Conservation (phyloP, 2,797 vertebrate species). For the Pygocentrus nattereri region DNA sequence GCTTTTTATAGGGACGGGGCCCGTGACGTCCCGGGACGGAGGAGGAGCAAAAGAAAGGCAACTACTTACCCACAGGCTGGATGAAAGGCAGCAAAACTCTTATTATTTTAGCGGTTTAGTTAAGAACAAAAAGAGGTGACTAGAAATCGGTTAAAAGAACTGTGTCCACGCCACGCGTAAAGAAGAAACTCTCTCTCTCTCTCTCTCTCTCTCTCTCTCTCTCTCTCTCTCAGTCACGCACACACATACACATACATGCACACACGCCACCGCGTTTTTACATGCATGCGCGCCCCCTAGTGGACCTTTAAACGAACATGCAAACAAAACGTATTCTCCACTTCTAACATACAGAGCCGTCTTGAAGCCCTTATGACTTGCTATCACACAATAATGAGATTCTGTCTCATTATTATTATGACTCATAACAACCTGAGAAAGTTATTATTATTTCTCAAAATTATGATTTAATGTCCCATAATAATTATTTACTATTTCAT, state of each 20-base stretch:
- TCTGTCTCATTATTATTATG: no score
- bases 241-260: not conserved
- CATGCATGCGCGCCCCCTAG: conserved; percentile 29
- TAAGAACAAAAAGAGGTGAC: not conserved
- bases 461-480: no score
- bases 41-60: not conserved
- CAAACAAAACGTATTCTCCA: no score
- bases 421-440: no score
- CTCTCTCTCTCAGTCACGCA: not conserved
- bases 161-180: not conserved
- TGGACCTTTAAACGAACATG: not conserved
- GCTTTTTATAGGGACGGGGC: conserved; percentile 31
- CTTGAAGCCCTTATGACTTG: no score
- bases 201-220: not conserved
- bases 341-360: no score
- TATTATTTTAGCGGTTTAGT: conserved; percentile 27
- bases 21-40: conserved; percentile 29
- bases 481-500: no score
- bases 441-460: no score
- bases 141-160: not conserved
- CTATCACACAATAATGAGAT: no score
- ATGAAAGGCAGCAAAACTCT: not conserved
- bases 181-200: not conserved
- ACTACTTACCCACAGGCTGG: not conserved
- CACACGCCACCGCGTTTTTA: not conserved